Evolutionary conservation across 1,140 invertebrate genomes (phyloP).

Genomic region (Stegodyphus mimosarum): DNA sequence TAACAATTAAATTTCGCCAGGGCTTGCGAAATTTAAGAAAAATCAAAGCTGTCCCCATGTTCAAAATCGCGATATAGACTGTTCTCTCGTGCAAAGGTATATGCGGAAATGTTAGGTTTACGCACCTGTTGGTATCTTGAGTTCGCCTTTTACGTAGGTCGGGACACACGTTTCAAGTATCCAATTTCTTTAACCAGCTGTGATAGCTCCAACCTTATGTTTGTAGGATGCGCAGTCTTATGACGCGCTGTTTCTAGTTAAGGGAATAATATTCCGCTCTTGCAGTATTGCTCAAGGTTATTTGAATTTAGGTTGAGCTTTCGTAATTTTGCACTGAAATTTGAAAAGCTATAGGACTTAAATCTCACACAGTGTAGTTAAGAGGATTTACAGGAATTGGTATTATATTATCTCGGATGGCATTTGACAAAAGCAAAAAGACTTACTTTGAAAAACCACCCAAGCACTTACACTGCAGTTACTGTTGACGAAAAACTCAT

Average conservation of each 20-base stretch:
- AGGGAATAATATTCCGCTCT: slow-evolving; percentile 6
- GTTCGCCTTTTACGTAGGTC: slow-evolving; percentile 24
- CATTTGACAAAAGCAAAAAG: too few relatives aligned
- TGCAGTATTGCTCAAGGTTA: slow-evolving; percentile 5
- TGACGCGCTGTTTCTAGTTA: neutral
- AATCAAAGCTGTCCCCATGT: too few relatives aligned
- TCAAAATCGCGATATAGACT: neutral
- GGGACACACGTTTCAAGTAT: neutral
- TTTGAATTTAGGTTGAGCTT: slow-evolving; percentile 3
- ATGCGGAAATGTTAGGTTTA: slow-evolving; percentile 49
- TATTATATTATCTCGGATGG: too few relatives aligned
- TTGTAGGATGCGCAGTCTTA: slow-evolving; percentile 39
- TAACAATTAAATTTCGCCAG: too few relatives aligned
- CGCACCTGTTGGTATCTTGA: slow-evolving; percentile 32
- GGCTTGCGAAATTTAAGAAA: too few relatives aligned
- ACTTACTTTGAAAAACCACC: too few relatives aligned
- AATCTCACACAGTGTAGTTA: too few relatives aligned
- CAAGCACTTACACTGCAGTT: too few relatives aligned
- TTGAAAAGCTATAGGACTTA: too few relatives aligned
- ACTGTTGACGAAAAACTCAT: too few relatives aligned
- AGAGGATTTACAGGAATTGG: too few relatives aligned
- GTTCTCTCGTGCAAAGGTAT: slow-evolving; percentile 25
- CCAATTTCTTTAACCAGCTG: slow-evolving; percentile 36
- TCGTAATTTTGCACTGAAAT: too few relatives aligned
- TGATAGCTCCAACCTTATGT: slow-evolving; percentile 10